These are phyloP conservation scores for Heterotilapia buettikoferi DNA, from an alignment of 2,113 vertebrate species.

Conservation along the genomic window DNA sequence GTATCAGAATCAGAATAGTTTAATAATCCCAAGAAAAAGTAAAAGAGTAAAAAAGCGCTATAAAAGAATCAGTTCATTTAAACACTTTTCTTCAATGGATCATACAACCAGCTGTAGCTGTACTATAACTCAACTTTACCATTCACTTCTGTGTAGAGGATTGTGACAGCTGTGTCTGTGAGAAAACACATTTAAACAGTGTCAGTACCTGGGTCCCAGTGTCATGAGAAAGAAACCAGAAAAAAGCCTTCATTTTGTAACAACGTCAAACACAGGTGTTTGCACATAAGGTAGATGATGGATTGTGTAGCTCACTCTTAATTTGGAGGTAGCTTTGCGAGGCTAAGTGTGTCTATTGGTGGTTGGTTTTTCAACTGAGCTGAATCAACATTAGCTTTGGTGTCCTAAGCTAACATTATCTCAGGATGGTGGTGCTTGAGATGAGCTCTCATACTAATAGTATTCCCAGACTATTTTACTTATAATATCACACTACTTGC, in stretches of 20 bases:
- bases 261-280: not conserved
- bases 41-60: not conserved
- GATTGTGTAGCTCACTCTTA: not conserved
- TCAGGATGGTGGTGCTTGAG: not conserved
- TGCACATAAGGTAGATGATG: not conserved
- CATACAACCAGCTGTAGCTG: not conserved
- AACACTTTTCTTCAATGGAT: not conserved
- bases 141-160: not conserved
- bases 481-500: not conserved
- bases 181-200: not conserved
- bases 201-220: not conserved
- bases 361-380: not conserved
- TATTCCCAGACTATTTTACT: not conserved
- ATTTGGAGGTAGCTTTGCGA: not conserved
- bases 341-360: not conserved
- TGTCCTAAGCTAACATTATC: not conserved
- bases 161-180: not conserved
- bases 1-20: not conserved
- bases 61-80: not conserved
- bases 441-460: not conserved
- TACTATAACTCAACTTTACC: not conserved
- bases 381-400: not conserved
- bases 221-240: not conserved
- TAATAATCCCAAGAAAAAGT: not conserved
- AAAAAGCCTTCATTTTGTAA: not conserved